These are phyloP conservation scores for Tryphoninae sp. DNA, from an alignment of 2,888 invertebrate species.

Conservation along the genomic window DNA sequence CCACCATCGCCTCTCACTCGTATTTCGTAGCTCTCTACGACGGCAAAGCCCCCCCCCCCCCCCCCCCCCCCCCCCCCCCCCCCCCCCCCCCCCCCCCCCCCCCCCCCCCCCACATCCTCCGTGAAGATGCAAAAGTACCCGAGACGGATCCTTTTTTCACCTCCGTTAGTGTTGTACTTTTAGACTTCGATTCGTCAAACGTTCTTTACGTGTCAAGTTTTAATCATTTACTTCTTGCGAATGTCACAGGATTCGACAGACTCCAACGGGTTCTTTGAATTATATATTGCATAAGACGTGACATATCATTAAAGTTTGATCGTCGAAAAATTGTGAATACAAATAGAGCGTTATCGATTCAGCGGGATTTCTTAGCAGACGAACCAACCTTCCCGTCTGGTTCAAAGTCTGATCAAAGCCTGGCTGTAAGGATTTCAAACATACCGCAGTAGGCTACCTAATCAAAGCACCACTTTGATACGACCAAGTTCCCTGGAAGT, in stretches of 20 bases:
- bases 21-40: constrained; percentile 57
- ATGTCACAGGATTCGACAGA: no score
- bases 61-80: neutral
- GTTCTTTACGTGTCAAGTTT: no score
- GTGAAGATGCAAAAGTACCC: neutral
- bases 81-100: neutral
- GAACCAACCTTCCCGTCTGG: constrained; percentile 65
- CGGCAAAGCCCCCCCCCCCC: constrained; percentile 20
- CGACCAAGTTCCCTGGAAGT: constrained; percentile 53
- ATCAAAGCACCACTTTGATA: constrained; percentile 44
- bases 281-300: neutral
- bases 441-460: constrained; percentile 30
- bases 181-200: no score
- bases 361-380: neutral
- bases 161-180: no score
- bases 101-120: neutral
- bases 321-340: constrained; percentile 68
- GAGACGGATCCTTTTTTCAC: no score
- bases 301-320: constrained; percentile 63
- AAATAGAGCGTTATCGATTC: constrained; percentile 20
- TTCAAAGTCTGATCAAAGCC: constrained; percentile 68
- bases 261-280: no score
- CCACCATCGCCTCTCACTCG: constrained; percentile 42
- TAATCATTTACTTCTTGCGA: no score
- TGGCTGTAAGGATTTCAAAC: neutral